A percentile compares a stretch with the other conserved stretches of the same genome.
Evolutionary conservation across 2,888 invertebrate genomes (phyloP).

Genomic region (Chloroclysta siterata): DNA sequence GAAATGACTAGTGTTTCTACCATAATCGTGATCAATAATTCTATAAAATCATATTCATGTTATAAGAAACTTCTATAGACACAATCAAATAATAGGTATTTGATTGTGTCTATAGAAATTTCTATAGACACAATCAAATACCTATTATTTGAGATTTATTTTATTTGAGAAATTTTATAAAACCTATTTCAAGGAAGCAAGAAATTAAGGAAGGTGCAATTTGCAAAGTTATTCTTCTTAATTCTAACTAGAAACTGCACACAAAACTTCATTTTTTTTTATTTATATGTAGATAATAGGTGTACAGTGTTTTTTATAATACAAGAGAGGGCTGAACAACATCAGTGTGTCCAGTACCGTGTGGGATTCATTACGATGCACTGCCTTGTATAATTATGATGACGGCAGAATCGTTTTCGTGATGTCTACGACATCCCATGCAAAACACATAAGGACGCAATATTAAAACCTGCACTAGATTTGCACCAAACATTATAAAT

Average conservation of each 20-base stretch:
- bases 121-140: conserved; percentile 5
- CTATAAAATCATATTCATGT: not conserved
- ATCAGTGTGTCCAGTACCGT: not conserved
- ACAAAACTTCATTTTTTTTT: not conserved
- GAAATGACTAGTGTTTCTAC: conserved; percentile 18
- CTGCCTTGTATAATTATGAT: too few relatives aligned
- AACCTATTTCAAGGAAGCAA: not conserved
- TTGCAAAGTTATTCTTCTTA: not conserved
- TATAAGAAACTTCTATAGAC: not conserved
- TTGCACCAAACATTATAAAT: too few relatives aligned
- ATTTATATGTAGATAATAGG: too few relatives aligned
- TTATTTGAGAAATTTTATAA: not conserved
- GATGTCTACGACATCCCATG: too few relatives aligned
- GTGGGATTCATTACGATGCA: not conserved
- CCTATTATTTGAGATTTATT: not conserved
- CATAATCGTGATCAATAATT: not conserved
- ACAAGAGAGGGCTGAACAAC: not conserved
- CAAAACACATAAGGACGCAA: too few relatives aligned
- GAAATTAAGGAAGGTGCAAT: not conserved
- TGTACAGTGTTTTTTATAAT: too few relatives aligned
- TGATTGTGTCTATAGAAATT: too few relatives aligned
- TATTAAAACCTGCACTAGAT: too few relatives aligned
- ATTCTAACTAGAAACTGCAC: not conserved
- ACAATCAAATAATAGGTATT: not conserved
- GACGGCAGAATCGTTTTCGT: too few relatives aligned